Evolutionary conservation across 2,888 invertebrate species (phyloP).

Genomic region (Agrotis ipsilon): DNA sequence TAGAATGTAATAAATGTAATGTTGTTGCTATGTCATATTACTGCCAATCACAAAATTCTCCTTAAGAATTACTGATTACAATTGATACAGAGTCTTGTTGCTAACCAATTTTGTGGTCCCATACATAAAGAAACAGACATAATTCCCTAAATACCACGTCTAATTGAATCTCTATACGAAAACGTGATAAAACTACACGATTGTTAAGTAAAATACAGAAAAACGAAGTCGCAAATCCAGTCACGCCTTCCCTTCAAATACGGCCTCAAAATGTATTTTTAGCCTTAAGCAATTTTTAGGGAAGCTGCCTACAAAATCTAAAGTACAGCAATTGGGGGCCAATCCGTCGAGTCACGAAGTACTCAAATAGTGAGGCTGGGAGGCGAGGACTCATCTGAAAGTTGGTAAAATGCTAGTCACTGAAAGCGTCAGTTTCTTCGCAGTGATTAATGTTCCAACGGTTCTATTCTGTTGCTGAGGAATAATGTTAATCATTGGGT

Average conservation of each 20-base stretch:
- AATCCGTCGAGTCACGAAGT: constrained; percentile 60
- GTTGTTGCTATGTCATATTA: background rate
- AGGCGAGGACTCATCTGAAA: constrained; percentile 61
- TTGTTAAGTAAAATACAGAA: constrained; percentile 3
- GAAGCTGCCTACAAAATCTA: constrained; percentile 54
- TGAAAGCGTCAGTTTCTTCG: constrained; percentile 60
- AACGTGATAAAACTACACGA: constrained; percentile 27
- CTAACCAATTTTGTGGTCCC: background rate
- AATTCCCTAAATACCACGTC: background rate
- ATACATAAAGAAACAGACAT: background rate
- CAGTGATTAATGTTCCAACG: constrained; percentile 64
- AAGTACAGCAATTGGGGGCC: constrained; percentile 55
- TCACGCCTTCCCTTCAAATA: constrained; percentile 14
- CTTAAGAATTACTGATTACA: background rate
- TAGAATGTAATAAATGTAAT: background rate
- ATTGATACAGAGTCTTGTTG: background rate
- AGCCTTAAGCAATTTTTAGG: constrained; percentile 39
- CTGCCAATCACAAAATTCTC: background rate
- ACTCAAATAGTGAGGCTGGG: constrained; percentile 59
- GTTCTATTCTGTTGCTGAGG: constrained; percentile 53
- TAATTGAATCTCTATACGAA: constrained; percentile 19
- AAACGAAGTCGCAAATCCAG: constrained; percentile 3
- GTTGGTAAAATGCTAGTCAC: constrained; percentile 65
- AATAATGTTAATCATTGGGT: constrained; percentile 58
- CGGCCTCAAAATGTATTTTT: constrained; percentile 48